phyloP scores from a whole-genome alignment of 1,140 invertebrate genomes.

The Drosophila bocki region DNA sequence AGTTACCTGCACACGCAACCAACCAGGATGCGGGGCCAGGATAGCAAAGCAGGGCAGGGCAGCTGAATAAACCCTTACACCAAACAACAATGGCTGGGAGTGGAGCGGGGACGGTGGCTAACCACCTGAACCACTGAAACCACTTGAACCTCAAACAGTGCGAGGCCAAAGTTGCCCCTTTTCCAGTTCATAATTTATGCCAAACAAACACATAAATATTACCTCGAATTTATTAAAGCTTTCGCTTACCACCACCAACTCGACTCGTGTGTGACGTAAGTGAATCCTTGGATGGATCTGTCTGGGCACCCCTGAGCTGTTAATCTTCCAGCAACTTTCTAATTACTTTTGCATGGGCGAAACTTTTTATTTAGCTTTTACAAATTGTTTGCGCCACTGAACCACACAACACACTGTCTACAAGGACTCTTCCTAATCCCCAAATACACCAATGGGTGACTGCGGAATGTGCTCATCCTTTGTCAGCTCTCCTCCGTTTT shows the following conservation, averaged over 20 bases:
- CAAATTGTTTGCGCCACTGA: conserved; percentile 63
- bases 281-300: conserved; percentile 11
- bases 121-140: conserved; percentile 70
- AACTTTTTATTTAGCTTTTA: conserved; percentile 62
- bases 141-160: conserved; percentile 70
- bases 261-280: conserved; percentile 20
- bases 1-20: conserved; percentile 45
- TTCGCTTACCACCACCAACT: conserved; percentile 8
- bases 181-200: conserved; percentile 57
- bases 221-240: conserved; percentile 67
- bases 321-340: conserved; percentile 73
- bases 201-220: conserved; percentile 55
- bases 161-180: conserved; percentile 38
- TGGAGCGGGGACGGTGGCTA: conserved; percentile 6
- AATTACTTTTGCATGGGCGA: conserved; percentile 67
- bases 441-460: background rate
- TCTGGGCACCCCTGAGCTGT: conserved; percentile 43
- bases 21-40: conserved; percentile 10
- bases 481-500: conserved; percentile 12
- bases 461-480: background rate
- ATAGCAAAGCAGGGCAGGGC: background rate
- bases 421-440: background rate
- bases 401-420: conserved; percentile 12
- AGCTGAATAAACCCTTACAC: conserved; percentile 37
- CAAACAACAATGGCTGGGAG: conserved; percentile 27